Evolutionary conservation across 2,797 vertebrate species (phyloP).

Genomic region (Bryconaethiops microstoma): DNA sequence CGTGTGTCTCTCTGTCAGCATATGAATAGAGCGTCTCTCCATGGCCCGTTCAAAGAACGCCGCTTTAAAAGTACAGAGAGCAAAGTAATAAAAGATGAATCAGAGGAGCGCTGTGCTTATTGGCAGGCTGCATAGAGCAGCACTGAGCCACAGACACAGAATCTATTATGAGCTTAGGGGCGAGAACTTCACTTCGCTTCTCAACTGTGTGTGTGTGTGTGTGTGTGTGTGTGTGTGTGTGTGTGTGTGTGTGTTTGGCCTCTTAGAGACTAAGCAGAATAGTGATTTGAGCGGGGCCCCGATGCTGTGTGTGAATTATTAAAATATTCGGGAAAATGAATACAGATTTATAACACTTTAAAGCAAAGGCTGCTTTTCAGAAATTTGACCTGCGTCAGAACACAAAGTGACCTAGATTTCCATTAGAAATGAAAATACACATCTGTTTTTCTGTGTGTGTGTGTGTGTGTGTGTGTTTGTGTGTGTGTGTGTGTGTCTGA

Average conservation of each 20-base stretch:
- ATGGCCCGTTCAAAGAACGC: slow-evolving; percentile 37
- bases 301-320: slow-evolving; percentile 49
- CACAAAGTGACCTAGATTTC: slow-evolving; percentile 33
- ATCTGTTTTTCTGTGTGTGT: not conserved
- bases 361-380: slow-evolving; percentile 30
- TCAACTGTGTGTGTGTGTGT: slow-evolving; percentile 14
- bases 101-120: slow-evolving; percentile 54
- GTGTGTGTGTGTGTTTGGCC: slow-evolving; percentile 5
- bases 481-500: slow-evolving; percentile 9
- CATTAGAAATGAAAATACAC: slow-evolving; percentile 44
- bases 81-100: slow-evolving; percentile 63
- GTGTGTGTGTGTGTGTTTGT: slow-evolving; percentile 10
- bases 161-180: slow-evolving; percentile 58
- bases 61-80: slow-evolving; percentile 59
- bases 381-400: slow-evolving; percentile 42
- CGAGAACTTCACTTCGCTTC: slow-evolving; percentile 43
- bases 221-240: slow-evolving; percentile 15
- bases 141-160: slow-evolving; percentile 58
- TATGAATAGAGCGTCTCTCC: slow-evolving; percentile 34
- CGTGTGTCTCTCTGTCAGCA: not conserved
- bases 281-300: slow-evolving; percentile 35
- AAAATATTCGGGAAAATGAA: slow-evolving; percentile 46
- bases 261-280: slow-evolving; percentile 44
- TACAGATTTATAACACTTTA: slow-evolving; percentile 43
- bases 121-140: slow-evolving; percentile 57